These are phyloP conservation scores for Cryptocephalus moraei DNA, from an alignment of 2,888 invertebrate species.

Conservation along the genomic window DNA sequence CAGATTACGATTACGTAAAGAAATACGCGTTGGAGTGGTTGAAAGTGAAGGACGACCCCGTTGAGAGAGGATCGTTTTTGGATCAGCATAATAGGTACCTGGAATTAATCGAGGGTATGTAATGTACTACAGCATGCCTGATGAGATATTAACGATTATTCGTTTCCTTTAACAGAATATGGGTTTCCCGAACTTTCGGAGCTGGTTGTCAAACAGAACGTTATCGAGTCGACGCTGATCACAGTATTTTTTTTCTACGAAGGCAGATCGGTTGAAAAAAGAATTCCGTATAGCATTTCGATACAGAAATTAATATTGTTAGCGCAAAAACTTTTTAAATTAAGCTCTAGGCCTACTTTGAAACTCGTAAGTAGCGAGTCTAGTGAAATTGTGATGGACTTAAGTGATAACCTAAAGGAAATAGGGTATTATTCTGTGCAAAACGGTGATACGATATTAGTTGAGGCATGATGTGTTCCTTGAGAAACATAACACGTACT, in stretches of 20 bases:
- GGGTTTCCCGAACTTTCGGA: conserved; percentile 74
- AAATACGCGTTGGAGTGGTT: conserved; percentile 67
- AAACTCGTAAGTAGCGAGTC: conserved; percentile 47
- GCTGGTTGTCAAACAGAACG: conserved; percentile 44
- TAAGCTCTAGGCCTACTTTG: conserved; percentile 37
- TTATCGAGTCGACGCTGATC: conserved; percentile 61
- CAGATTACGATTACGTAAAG: conserved; percentile 87
- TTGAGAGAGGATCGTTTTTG: conserved; percentile 47
- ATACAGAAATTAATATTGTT: conserved; percentile 76
- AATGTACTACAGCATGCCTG: conserved; percentile 12
- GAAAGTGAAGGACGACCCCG: conserved; percentile 39
- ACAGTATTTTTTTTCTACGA: conserved; percentile 47
- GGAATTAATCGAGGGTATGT: conserved; percentile 59
- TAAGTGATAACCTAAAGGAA: conserved; percentile 77
- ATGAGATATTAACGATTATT: conserved; percentile 1
- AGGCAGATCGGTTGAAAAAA: conserved; percentile 48
- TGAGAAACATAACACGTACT: no score
- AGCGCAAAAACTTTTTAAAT: conserved; percentile 63
- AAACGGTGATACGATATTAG: conserved; percentile 70
- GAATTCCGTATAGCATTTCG: conserved; percentile 65
- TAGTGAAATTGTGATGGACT: conserved; percentile 55
- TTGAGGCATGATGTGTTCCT: conserved; percentile 1
- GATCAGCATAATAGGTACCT: conserved; percentile 67
- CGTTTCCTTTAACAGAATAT: conserved; percentile 53
- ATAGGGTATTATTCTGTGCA: conserved; percentile 75